Evolutionary conservation across 2,797 vertebrate genomes (phyloP).

Genomic region (Anas acuta): DNA sequence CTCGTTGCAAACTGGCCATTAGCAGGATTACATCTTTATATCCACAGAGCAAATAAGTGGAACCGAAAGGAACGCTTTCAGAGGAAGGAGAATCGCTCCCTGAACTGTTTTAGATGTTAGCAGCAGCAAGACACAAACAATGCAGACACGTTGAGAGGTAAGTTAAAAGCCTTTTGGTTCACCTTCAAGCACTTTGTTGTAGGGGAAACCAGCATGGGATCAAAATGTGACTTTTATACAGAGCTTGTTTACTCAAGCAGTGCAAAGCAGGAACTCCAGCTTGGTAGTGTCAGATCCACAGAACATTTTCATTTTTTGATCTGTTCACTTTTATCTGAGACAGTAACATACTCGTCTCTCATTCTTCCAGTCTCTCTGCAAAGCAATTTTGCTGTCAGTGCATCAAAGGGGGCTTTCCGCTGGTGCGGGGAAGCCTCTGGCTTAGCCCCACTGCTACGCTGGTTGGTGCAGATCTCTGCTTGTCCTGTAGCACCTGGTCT

Average conservation of each 20-base stretch:
- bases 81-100: background rate
- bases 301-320: background rate
- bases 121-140: background rate
- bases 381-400: background rate
- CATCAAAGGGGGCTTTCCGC: background rate
- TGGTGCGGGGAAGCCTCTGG: background rate
- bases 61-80: background rate
- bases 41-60: background rate
- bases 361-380: background rate
- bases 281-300: background rate
- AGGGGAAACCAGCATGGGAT: background rate
- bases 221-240: background rate
- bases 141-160: background rate
- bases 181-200: background rate
- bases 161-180: constrained; percentile 12
- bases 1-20: background rate
- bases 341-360: background rate
- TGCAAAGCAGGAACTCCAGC: background rate
- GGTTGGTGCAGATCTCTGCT: background rate
- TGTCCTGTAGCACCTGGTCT: background rate
- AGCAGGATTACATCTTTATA: background rate
- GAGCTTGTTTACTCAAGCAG: background rate
- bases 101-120: background rate
- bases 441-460: background rate
- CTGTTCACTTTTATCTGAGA: background rate